Conservation (phyloP, 2,888 invertebrate species). For the Pomacea canaliculata region DNA sequence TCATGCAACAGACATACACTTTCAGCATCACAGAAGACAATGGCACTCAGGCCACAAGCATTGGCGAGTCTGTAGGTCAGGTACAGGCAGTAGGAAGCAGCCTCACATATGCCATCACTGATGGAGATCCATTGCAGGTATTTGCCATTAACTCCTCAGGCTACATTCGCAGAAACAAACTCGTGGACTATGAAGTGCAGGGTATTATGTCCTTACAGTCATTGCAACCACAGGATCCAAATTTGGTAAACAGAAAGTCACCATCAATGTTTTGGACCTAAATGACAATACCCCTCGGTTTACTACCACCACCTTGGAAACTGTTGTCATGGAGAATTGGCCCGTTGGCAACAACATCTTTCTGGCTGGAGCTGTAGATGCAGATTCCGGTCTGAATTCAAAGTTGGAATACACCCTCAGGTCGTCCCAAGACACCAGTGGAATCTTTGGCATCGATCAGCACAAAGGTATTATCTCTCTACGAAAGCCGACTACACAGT, state of each 20-base stretch:
- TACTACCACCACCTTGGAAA: conserved; percentile 69
- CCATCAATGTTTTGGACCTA: conserved; percentile 85
- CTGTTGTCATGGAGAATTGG: conserved; percentile 86
- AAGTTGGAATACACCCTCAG: conserved; percentile 85
- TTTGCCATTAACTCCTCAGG: conserved; percentile 87
- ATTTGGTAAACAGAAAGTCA: conserved; percentile 84
- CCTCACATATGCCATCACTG: conserved; percentile 74
- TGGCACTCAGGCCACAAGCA: conserved; percentile 74
- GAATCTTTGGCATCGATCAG: conserved; percentile 86
- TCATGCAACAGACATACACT: conserved; percentile 75
- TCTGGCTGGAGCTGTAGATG: conserved; percentile 87
- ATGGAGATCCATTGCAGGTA: conserved; percentile 82
- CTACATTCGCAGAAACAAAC: conserved; percentile 81
- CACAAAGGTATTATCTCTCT: conserved; percentile 91
- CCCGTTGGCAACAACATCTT: conserved; percentile 95
- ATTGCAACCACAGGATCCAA: conserved; percentile 83
- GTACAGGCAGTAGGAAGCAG: conserved; percentile 70
- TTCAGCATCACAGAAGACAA: conserved; percentile 88
- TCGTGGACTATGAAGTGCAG: conserved; percentile 87
- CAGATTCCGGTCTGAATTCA: conserved; percentile 90
- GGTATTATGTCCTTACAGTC: conserved; percentile 83
- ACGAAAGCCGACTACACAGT: conserved; percentile 76
- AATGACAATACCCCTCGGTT: conserved; percentile 90
- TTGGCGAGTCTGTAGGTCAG: conserved; percentile 83
- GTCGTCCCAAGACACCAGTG: conserved; percentile 76